These are phyloP conservation scores for Malthinus seriepunctatus DNA, from an alignment of 2,888 invertebrate genomes.

Conservation along the genomic window DNA sequence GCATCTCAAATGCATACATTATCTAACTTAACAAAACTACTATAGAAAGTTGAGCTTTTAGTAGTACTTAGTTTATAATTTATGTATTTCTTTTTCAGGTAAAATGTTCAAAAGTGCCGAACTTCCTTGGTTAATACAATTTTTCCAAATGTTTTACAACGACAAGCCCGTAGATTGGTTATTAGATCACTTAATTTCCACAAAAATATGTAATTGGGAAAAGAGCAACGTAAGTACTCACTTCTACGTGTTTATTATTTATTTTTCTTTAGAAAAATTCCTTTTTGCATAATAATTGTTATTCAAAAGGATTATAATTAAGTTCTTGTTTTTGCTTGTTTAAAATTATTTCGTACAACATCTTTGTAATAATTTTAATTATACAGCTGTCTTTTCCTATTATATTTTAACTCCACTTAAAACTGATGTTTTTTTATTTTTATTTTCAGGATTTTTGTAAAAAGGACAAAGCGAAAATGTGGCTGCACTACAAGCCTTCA, in stretches of 20 bases:
- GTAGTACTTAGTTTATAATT: neutral
- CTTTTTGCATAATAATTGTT: no score
- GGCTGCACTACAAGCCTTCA: constrained; percentile 86
- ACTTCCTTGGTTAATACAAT: constrained; percentile 84
- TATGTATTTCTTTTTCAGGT: constrained; percentile 55
- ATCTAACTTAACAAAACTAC: neutral
- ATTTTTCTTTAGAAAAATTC: no score
- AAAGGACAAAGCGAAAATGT: constrained; percentile 73
- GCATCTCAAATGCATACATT: neutral
- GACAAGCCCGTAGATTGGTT: constrained; percentile 98
- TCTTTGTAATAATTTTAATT: no score
- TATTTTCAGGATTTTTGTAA: constrained; percentile 79
- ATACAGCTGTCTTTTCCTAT: neutral
- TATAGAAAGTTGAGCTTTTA: neutral
- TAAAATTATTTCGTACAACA: no score
- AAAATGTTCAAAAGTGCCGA: constrained; percentile 91
- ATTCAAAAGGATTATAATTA: no score
- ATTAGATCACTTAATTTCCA: constrained; percentile 84
- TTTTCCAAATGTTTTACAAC: constrained; percentile 92
- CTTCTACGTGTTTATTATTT: no score
- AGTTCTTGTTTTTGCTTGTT: no score
- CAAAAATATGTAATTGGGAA: constrained; percentile 85
- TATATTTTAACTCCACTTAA: neutral
- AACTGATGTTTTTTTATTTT: constrained; percentile 1
- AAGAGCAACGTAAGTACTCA: constrained; percentile 67